Evolutionary conservation across 2,888 invertebrate genomes (phyloP).

Genomic region (Amblyteles armatorius): DNA sequence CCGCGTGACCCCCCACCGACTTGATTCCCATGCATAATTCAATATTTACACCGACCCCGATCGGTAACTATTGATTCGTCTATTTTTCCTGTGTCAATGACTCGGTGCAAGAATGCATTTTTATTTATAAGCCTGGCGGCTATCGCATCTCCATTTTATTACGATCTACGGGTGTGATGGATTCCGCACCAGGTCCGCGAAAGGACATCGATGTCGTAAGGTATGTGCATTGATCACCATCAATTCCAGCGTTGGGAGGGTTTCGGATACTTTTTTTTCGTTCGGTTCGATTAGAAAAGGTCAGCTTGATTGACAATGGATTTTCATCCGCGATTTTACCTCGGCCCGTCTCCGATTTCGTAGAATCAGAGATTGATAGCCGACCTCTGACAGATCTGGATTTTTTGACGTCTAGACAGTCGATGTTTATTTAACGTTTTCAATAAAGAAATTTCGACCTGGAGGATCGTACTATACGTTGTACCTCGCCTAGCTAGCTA

Average conservation of each 20-base stretch:
- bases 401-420: conserved; percentile 5
- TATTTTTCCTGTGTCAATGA: conserved; percentile 17
- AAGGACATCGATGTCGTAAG: neutral
- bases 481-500: neutral
- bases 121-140: neutral
- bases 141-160: neutral
- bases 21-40: conserved; percentile 29
- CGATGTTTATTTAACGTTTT: conserved; percentile 14
- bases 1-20: neutral
- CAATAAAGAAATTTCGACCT: conserved; percentile 20
- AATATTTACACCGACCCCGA: conserved; percentile 18
- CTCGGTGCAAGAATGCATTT: neutral
- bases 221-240: no score
- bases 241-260: no score
- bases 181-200: neutral
- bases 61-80: neutral
- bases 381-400: neutral
- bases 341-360: neutral
- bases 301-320: neutral
- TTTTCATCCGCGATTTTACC: neutral
- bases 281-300: neutral
- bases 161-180: neutral
- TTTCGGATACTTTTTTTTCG: neutral
- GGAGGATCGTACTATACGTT: neutral
- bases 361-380: neutral